Evolutionary conservation across 2,113 vertebrate genomes (phyloP).

Genomic region (Xerus inauris): DNA sequence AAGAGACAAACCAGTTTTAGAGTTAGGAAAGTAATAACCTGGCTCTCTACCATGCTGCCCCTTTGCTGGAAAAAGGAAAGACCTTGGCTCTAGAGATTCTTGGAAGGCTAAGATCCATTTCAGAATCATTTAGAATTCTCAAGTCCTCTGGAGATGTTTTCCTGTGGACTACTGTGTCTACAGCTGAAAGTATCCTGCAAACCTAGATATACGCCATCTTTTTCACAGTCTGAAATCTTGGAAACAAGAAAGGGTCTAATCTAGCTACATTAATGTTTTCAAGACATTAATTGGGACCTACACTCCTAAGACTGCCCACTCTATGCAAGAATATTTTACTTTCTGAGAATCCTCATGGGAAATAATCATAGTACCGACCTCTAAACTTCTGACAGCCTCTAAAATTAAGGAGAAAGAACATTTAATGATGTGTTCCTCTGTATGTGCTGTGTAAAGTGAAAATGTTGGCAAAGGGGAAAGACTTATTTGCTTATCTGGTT

Average conservation of each 20-base stretch:
- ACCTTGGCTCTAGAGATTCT: not conserved
- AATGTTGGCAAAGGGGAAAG: constrained; percentile 1
- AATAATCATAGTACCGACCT: not conserved
- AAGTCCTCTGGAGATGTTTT: not conserved
- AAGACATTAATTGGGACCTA: not conserved
- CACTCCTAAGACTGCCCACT: not conserved
- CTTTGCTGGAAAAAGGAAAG: not conserved
- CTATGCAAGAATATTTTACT: not conserved
- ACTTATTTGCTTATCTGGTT: constrained; percentile 66
- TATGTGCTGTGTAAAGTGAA: not conserved
- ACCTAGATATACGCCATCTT: not conserved
- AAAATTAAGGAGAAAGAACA: not conserved
- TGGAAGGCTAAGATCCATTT: not conserved
- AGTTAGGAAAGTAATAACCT: not conserved
- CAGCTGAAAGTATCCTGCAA: not conserved
- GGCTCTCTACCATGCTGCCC: not conserved
- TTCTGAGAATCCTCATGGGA: not conserved
- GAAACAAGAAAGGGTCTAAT: not conserved
- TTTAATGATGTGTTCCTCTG: not conserved
- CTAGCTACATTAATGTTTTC: not conserved
- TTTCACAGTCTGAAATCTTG: not conserved
- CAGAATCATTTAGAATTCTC: not conserved
- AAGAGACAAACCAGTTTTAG: not conserved
- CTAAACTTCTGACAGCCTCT: constrained; percentile 17
- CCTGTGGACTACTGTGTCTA: not conserved